A percentile compares a stretch with the other conserved stretches of the same genome.
Conservation (phyloP, 2,797 vertebrate genomes). For the Sparus aurata region DNA sequence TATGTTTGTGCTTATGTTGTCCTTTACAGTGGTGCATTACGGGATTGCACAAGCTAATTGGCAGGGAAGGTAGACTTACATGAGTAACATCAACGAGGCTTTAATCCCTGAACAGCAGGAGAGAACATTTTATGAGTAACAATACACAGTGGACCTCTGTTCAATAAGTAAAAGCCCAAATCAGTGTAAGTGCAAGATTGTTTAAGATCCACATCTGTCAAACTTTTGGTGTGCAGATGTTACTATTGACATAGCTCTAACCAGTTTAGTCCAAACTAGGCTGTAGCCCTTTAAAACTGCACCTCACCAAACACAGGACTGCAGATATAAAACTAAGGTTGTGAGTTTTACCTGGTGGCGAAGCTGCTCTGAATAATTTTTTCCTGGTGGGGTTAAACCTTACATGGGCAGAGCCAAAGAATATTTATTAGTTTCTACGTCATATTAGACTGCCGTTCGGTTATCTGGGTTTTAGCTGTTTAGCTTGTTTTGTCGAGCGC, state of each 20-base stretch:
- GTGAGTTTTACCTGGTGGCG: background rate
- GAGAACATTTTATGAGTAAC: background rate
- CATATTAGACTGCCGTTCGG: background rate
- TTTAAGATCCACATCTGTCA: background rate
- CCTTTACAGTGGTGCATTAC: slow-evolving; percentile 2
- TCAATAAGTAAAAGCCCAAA: background rate
- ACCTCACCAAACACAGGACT: background rate
- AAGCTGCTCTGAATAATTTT: background rate
- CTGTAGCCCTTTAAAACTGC: background rate
- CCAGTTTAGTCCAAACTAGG: background rate
- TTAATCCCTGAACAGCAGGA: background rate
- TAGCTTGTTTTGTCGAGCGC: background rate
- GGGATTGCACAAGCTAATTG: slow-evolving; percentile 19
- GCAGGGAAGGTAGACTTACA: background rate
- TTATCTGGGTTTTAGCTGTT: background rate
- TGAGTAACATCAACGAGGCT: background rate
- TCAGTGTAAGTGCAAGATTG: background rate
- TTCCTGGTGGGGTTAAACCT: background rate
- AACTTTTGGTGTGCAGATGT: background rate
- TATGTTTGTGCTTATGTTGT: slow-evolving; percentile 16
- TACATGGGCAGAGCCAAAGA: background rate
- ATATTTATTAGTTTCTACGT: background rate
- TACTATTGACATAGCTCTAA: background rate
- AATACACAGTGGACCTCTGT: background rate
- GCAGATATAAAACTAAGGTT: background rate